These are phyloP conservation scores for Babylonia areolata DNA, from an alignment of 1,140 invertebrate genomes.

Conservation along the genomic window DNA sequence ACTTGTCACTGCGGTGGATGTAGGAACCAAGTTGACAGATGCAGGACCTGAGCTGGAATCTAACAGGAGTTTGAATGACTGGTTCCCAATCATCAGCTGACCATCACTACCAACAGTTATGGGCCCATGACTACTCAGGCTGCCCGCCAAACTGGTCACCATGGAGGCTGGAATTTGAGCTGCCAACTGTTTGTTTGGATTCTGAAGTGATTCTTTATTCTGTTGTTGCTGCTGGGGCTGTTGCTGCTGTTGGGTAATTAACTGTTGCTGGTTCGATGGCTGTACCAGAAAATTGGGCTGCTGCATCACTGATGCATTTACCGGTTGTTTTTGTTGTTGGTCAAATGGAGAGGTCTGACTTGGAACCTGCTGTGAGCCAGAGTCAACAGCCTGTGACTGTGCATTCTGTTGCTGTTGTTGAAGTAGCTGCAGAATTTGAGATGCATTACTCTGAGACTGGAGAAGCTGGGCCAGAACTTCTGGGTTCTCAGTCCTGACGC, in stretches of 20 bases:
- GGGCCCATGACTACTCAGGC: not conserved
- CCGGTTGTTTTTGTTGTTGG: not conserved
- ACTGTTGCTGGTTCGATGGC: not conserved
- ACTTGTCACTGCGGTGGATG: not conserved
- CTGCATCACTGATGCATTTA: not conserved
- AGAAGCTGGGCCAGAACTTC: not conserved
- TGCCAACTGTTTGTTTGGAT: not conserved
- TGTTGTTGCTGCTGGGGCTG: conserved; percentile 5
- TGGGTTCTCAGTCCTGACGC: not conserved
- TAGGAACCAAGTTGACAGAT: not conserved
- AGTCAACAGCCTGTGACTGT: not conserved
- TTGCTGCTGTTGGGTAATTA: not conserved
- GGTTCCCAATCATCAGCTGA: conserved; percentile 20
- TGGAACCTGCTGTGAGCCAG: not conserved
- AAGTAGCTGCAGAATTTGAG: not conserved
- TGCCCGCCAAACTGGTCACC: not conserved
- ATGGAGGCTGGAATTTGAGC: conserved; percentile 14
- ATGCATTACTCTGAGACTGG: not conserved
- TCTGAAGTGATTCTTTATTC: not conserved
- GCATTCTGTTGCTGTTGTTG: not conserved
- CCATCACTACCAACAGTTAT: not conserved
- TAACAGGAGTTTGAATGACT: conserved; percentile 4
- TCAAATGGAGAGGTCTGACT: not conserved
- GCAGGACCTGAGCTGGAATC: not conserved
- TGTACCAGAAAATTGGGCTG: conserved; percentile 18